Base-by-base conservation (phyloP, 2,888 invertebrate genomes). In the Atrina japonica region DNA sequence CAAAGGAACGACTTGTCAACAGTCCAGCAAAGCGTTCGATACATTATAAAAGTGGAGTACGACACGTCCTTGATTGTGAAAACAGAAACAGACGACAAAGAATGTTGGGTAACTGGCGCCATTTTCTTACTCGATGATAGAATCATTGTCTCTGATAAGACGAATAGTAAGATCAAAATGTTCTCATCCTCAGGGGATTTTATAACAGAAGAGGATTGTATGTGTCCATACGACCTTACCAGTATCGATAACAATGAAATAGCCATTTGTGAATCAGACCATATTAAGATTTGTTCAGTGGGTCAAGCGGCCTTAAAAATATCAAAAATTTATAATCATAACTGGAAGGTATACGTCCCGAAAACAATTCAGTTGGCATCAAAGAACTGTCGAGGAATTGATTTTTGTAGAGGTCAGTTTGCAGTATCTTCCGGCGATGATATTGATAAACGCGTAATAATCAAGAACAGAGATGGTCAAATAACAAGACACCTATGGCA, bases 291-390 rank as follows among this genome's bases (percentile, higher is more conserved):
- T 49, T 60, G 50, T 35, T 25, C 50, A 18, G 18, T 67, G 1
- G 18, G 52, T 30, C 40, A 29, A 16, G 53, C 50, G 40, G 40
- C 52, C 9, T 40, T 67, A 14, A 67, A 59, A 35, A 7, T 60
- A 16, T 27, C 50, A 43, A 67, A 67, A 35, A 30, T 43, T 5
- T 67, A 67, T n/a, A 67, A 67, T 30, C 9, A 6, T 23, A 59
- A 67, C 52, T 67, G 67, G 59, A 67, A 67, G 52, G 43, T 67
- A 11, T 67, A 49, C 27, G 60, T 52, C 11, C 67, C 67, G 11
- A 59, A 53, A 16, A 23, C 60, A 11, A 3, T 67, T 1, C 43
- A 18, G 14, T 43, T 59, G n/a, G 16, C 50, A 7, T 60, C 67
- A 1, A 60, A 49, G n/a, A 25, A 29, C 18, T 29, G 49, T n/a